Conservation (phyloP, 2,888 invertebrate genomes). For the Idaea dimidiata region DNA sequence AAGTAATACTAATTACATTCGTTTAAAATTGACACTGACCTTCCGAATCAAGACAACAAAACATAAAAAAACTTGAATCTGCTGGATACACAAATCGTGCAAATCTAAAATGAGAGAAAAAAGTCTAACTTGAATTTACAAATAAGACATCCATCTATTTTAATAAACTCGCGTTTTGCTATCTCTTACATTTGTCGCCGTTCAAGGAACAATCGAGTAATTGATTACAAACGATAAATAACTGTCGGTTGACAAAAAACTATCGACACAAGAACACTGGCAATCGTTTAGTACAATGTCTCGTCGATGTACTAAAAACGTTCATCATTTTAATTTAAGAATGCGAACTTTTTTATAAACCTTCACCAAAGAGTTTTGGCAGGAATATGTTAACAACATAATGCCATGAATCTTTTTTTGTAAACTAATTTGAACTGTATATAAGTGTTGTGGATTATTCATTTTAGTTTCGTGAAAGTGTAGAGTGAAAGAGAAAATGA, state of each 20-base stretch:
- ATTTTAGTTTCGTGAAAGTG: too few relatives aligned
- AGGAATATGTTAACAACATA: too few relatives aligned
- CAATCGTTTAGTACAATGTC: background rate
- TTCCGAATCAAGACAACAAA: background rate
- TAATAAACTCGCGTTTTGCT: background rate
- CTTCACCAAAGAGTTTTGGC: background rate
- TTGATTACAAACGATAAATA: background rate
- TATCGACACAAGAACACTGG: background rate
- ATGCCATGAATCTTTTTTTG: too few relatives aligned
- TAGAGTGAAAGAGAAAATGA: too few relatives aligned
- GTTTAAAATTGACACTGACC: conserved; percentile 5
- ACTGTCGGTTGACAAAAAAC: background rate
- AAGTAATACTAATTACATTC: too few relatives aligned
- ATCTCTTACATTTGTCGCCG: background rate
- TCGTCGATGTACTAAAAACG: background rate
- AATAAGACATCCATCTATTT: background rate
- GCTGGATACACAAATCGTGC: background rate
- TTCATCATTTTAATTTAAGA: background rate
- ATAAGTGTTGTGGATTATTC: too few relatives aligned
- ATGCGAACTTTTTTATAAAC: background rate
- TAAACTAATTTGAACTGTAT: too few relatives aligned
- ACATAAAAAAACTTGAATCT: background rate
- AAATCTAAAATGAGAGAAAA: background rate
- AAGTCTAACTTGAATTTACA: background rate
- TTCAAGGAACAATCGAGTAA: background rate